phyloP scores from a whole-genome alignment of 2,113 vertebrate species.

The Otis tarda region DNA sequence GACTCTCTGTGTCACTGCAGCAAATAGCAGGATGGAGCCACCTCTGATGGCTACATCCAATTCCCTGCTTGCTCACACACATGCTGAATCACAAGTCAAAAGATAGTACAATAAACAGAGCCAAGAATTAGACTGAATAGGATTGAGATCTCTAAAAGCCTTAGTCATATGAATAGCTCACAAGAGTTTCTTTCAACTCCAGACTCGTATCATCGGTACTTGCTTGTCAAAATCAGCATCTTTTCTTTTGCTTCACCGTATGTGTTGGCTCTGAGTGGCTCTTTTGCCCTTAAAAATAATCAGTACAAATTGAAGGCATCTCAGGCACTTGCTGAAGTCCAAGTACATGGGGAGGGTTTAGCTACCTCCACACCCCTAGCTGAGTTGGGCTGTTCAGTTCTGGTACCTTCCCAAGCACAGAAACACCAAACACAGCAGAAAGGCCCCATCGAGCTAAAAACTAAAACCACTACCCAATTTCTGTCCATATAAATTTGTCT shows the following conservation, averaged over 20 bases:
- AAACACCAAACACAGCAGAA: background rate
- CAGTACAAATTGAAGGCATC: background rate
- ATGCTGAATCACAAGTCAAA: background rate
- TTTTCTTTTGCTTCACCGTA: background rate
- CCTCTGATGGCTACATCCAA: background rate
- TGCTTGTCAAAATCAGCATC: background rate
- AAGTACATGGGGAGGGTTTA: background rate
- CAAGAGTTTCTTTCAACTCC: background rate
- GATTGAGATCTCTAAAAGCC: background rate
- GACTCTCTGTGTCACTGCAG: background rate
- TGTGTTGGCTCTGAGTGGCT: background rate
- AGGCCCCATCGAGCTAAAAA: background rate
- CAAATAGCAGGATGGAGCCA: background rate
- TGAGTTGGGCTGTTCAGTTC: background rate
- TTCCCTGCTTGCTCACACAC: fast-evolving
- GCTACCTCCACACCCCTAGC: background rate
- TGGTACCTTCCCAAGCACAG: background rate
- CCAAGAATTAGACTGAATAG: background rate
- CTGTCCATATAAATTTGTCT: background rate
- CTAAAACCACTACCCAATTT: background rate
- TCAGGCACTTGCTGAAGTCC: background rate
- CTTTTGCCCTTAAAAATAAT: background rate
- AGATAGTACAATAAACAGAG: background rate
- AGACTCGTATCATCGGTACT: background rate
- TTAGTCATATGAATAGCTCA: background rate